Evolutionary conservation across 2,797 vertebrate genomes (phyloP).

Genomic region (Peromyscus attwateri): DNA sequence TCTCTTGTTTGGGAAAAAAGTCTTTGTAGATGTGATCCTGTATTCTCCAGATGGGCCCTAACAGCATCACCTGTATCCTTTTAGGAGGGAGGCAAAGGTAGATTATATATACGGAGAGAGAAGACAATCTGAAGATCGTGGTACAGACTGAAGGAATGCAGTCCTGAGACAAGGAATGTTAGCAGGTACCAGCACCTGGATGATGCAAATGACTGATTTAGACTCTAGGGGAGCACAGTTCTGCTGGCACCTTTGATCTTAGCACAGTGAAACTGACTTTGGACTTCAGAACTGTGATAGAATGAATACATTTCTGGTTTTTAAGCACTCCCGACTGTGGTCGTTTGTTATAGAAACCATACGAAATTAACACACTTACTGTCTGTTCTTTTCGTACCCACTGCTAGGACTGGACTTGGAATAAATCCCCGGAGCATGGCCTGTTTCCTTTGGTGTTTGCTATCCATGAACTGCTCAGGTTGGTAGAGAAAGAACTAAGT

Average conservation of each 20-base stretch:
- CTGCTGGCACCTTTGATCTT: background rate
- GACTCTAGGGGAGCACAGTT: background rate
- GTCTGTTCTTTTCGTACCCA: background rate
- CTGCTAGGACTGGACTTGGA: background rate
- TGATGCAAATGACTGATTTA: background rate
- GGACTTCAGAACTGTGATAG: background rate
- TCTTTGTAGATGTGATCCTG: slow-evolving; percentile 1
- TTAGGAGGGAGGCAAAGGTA: background rate
- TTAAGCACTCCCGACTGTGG: background rate
- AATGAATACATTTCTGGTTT: background rate
- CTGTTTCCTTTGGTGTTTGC: background rate
- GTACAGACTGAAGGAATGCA: background rate
- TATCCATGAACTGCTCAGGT: background rate
- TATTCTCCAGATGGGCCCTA: background rate
- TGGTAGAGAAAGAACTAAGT: background rate
- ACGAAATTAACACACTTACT: background rate
- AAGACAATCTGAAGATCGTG: background rate
- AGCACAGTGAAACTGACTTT: background rate
- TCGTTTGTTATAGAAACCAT: background rate
- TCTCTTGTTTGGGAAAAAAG: background rate
- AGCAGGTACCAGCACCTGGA: background rate
- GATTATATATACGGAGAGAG: background rate
- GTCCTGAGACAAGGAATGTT: background rate
- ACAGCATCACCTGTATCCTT: background rate
- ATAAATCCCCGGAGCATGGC: background rate